These are phyloP conservation scores for Microplitis manilae DNA, from an alignment of 2,888 invertebrate genomes.

Conservation along the genomic window DNA sequence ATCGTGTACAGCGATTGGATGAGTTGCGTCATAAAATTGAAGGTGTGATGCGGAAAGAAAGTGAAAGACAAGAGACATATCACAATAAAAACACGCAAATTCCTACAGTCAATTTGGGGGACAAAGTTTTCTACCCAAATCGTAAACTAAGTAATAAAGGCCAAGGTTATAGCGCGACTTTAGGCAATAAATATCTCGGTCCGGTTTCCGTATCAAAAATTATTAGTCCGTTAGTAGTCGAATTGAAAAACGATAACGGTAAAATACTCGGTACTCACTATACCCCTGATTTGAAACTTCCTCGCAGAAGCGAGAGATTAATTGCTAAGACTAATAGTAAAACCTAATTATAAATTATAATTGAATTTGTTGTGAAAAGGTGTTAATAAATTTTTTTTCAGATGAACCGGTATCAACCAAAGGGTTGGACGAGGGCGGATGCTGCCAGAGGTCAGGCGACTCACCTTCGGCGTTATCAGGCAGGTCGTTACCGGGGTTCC, in stretches of 20 bases:
- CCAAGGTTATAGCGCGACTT: not conserved
- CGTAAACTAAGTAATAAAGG: not conserved
- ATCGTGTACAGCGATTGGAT: conserved; percentile 38
- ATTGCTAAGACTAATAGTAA: too few species aligned
- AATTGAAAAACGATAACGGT: not conserved
- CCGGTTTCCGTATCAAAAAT: not conserved
- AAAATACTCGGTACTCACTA: not conserved
- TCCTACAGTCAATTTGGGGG: conserved; percentile 6
- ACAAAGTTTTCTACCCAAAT: not conserved
- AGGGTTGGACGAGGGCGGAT: too few species aligned
- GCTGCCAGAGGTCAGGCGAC: too few species aligned
- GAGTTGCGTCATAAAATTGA: conserved; percentile 40
- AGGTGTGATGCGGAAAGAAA: conserved; percentile 7
- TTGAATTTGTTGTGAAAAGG: too few species aligned
- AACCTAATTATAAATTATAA: too few species aligned
- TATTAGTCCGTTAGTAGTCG: not conserved
- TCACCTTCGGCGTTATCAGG: too few species aligned
- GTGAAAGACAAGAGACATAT: conserved; percentile 23
- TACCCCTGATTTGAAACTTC: not conserved
- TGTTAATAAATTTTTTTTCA: too few species aligned
- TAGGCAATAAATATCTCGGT: not conserved
- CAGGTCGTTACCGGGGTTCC: too few species aligned
- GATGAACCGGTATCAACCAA: too few species aligned
- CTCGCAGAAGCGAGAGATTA: not conserved
- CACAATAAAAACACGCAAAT: not conserved